Conservation (phyloP, 37 sponge, comb jelly and placozoan genomes). For the Dysidea cf. avara region DNA sequence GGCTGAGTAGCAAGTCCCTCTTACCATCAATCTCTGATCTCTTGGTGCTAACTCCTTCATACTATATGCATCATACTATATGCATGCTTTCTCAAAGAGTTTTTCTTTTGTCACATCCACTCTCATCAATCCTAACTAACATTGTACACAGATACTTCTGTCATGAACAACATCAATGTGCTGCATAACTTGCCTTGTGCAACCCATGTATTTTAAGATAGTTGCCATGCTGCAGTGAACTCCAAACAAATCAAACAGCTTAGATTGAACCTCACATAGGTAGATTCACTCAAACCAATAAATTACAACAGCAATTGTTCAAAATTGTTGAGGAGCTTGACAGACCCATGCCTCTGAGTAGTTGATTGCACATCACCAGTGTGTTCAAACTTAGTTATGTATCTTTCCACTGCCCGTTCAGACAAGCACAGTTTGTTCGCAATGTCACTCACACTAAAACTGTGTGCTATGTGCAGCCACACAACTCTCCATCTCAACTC, state of each 20-base stretch:
- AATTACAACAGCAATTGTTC: constrained; percentile 18
- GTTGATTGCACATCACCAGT: constrained; percentile 23
- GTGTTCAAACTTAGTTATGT: neutral
- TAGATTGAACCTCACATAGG: constrained; percentile 11
- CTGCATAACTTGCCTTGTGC: constrained; percentile 7
- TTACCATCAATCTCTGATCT: constrained; percentile 1
- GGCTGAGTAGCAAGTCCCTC: constrained; percentile 17
- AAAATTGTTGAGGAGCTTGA: constrained; percentile 11
- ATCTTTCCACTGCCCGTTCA: constrained; percentile 8
- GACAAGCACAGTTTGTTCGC: neutral
- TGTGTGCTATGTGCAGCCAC: constrained; percentile 9
- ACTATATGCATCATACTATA: constrained; percentile 5
- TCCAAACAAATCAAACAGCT: constrained; percentile 14
- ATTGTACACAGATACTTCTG: constrained; percentile 18
- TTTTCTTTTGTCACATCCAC: constrained; percentile 22
- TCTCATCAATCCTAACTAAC: constrained; percentile 27
- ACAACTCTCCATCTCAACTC: too few relatives aligned
- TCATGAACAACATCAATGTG: constrained; percentile 1
- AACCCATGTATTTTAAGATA: constrained; percentile 24
- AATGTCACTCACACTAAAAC: neutral
- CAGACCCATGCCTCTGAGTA: constrained; percentile 13
- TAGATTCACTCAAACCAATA: constrained; percentile 9
- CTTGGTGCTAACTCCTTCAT: constrained; percentile 10
- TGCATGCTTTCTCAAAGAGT: constrained; percentile 7
- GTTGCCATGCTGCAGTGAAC: constrained; percentile 9